A percentile compares a stretch with the other conserved stretches of the same genome.
phyloP scores from a whole-genome alignment of 2,888 invertebrate genomes.

The Ernsta delagoae region DNA sequence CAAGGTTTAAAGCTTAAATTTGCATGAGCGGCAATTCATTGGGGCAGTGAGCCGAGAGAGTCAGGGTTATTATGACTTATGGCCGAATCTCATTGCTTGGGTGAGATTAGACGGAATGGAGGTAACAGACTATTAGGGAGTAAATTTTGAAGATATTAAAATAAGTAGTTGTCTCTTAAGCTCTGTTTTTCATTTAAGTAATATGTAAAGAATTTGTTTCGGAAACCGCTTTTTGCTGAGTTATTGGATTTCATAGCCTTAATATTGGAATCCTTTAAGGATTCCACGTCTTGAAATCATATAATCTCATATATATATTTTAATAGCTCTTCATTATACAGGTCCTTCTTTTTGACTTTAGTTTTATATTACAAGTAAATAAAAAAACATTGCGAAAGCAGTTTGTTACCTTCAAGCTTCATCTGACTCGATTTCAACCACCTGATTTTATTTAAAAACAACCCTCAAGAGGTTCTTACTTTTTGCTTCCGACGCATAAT shows the following conservation, averaged over 20 bases:
- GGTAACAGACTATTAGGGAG: slow-evolving; percentile 14
- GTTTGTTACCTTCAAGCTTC: too few species aligned
- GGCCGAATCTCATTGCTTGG: slow-evolving; percentile 31
- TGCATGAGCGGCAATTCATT: slow-evolving; percentile 33
- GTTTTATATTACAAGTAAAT: too few species aligned
- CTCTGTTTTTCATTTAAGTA: too few species aligned
- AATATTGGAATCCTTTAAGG: too few species aligned
- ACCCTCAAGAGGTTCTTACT: neutral
- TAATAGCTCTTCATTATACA: too few species aligned
- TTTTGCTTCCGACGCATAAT: neutral
- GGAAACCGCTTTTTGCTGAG: too few species aligned
- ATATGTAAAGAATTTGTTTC: too few species aligned
- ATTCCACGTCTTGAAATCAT: too few species aligned
- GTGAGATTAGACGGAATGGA: slow-evolving; percentile 27
- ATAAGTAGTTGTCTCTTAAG: neutral
- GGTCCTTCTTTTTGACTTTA: too few species aligned
- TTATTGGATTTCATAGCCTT: too few species aligned
- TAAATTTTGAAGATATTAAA: slow-evolving; percentile 5
- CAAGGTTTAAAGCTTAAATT: slow-evolving; percentile 22
- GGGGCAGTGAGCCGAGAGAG: slow-evolving; percentile 18
- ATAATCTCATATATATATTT: too few species aligned
- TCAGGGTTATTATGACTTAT: slow-evolving; percentile 34
- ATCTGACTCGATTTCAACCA: neutral
- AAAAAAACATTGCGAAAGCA: too few species aligned
- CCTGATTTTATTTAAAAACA: neutral